Evolutionary conservation across 2,797 vertebrate genomes (phyloP).

Genomic region (Lithobates sylvaticus): DNA sequence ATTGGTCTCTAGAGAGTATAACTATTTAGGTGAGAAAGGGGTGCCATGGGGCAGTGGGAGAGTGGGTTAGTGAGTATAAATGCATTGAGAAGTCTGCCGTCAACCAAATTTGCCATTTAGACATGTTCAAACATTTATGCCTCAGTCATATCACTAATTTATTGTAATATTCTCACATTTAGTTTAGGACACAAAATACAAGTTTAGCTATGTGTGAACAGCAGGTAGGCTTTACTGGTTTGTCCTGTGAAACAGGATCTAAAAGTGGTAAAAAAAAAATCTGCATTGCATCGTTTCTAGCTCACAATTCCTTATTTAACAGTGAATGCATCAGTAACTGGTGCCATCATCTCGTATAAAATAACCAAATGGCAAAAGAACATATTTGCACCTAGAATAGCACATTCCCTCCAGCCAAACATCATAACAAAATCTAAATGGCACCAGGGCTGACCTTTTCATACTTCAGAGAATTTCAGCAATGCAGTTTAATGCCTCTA

Average conservation of each 20-base stretch:
- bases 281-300: not conserved
- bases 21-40: too few species aligned
- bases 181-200: too few species aligned
- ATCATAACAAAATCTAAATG: slow-evolving; percentile 53
- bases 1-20: too few species aligned
- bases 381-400: slow-evolving; percentile 48
- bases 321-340: slow-evolving; percentile 7
- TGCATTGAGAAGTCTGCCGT: too few species aligned
- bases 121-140: too few species aligned
- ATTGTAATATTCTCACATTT: too few species aligned
- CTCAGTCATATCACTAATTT: too few species aligned
- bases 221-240: not conserved
- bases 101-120: too few species aligned
- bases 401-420: slow-evolving; percentile 41
- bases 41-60: too few species aligned
- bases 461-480: slow-evolving; percentile 58
- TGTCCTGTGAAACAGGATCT: not conserved
- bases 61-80: too few species aligned
- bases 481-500: slow-evolving; percentile 51
- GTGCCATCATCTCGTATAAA: slow-evolving; percentile 39
- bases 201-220: too few species aligned
- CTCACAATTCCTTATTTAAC: not conserved
- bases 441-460: slow-evolving; percentile 59
- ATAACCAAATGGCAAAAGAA: slow-evolving; percentile 37
- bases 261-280: not conserved